Conservation (phyloP, 2,888 invertebrate genomes). For the Tipula unca region DNA sequence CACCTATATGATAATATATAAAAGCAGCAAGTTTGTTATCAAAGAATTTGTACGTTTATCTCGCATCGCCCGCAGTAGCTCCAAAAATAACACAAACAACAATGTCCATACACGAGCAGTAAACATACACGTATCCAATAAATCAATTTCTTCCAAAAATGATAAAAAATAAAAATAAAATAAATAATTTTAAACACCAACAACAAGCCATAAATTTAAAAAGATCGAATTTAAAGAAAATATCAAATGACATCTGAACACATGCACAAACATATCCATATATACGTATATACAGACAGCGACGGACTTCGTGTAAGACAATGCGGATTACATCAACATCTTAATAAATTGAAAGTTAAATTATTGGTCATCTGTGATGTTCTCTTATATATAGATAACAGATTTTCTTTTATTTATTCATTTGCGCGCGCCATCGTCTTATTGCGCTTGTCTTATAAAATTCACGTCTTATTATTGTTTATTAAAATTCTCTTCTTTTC, state of each 20-base stretch:
- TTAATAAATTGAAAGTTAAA: background rate
- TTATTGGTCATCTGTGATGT: background rate
- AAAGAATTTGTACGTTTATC: background rate
- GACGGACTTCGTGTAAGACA: background rate
- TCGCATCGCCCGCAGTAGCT: background rate
- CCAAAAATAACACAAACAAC: background rate
- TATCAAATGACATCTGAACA: background rate
- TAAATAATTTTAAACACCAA: too few relatives aligned
- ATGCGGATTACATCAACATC: background rate
- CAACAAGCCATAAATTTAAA: background rate
- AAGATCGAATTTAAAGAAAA: constrained; percentile 14
- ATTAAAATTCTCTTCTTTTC: background rate
- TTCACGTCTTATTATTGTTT: background rate
- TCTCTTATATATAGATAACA: background rate
- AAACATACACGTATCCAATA: background rate
- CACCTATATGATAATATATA: too few relatives aligned
- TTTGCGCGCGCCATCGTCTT: background rate
- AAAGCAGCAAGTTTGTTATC: background rate
- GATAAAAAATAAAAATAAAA: background rate
- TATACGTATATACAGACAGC: background rate
- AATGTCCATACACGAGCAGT: background rate
- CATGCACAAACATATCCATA: background rate
- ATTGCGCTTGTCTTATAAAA: background rate
- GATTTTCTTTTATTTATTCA: background rate
- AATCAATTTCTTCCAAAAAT: background rate